Percentiles rank a stretch among this genome's conserved stretches.
Evolutionary conservation across 2,888 invertebrate genomes (phyloP).

Genomic region (Aphrophora alni): DNA sequence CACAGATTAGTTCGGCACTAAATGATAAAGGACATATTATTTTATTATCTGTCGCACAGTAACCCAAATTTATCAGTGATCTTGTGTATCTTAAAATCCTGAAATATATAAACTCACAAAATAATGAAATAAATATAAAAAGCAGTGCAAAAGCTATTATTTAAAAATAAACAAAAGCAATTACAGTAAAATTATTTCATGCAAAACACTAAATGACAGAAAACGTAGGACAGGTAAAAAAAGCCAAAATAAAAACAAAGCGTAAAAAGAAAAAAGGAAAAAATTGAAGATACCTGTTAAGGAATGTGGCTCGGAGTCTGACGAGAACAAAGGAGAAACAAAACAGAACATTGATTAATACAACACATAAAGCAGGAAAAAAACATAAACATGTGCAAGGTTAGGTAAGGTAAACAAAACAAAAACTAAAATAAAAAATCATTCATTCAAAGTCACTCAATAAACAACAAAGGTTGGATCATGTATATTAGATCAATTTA

Average conservation of each 20-base stretch:
- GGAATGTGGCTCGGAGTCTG: conserved; percentile 45
- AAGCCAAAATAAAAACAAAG: conserved; percentile 17
- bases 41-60: too few relatives aligned
- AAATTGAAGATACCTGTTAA: conserved; percentile 42
- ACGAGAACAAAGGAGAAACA: conserved; percentile 44
- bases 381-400: conserved; percentile 12
- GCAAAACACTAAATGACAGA: conserved; percentile 4
- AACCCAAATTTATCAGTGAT: too few relatives aligned
- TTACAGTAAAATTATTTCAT: not conserved
- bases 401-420: not conserved
- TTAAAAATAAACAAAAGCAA: conserved; percentile 17
- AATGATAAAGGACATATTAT: too few relatives aligned
- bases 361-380: conserved; percentile 35
- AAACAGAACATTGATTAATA: conserved; percentile 44
- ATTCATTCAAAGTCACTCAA: not conserved
- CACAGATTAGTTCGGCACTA: too few relatives aligned
- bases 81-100: too few relatives aligned
- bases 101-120: too few relatives aligned
- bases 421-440: conserved; percentile 18
- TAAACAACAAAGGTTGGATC: not conserved
- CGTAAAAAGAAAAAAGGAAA: conserved; percentile 3
- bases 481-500: not conserved
- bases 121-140: not conserved
- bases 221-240: conserved; percentile 34
- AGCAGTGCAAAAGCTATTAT: not conserved